Conservation (phyloP, 1,140 invertebrate species). For the Phocides pigmalion region DNA sequence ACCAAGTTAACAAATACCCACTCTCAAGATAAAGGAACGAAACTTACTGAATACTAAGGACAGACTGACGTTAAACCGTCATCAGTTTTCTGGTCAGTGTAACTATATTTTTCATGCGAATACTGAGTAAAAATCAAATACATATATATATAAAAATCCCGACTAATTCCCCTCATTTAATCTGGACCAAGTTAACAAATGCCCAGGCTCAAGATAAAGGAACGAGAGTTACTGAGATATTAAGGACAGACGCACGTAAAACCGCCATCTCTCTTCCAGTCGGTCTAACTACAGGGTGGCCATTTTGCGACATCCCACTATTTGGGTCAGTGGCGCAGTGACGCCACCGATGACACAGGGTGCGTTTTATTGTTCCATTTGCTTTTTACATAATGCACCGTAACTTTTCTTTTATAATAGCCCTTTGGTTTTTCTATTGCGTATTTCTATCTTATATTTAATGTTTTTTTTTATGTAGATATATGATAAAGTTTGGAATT, state of each 20-base stretch:
- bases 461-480: background rate
- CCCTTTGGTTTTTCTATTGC: no score
- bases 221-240: conserved; percentile 11
- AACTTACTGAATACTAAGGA: no score
- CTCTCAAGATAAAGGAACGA: no score
- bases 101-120: no score
- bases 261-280: conserved; percentile 28
- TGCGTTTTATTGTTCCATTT: conserved; percentile 66
- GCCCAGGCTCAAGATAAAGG: conserved; percentile 4
- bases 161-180: no score
- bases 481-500: background rate
- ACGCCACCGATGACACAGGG: conserved; percentile 58
- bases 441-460: no score
- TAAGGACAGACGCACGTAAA: conserved; percentile 22
- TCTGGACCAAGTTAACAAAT: no score
- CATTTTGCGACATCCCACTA: conserved; percentile 67
- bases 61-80: no score
- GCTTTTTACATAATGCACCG: conserved; percentile 60
- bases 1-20: no score
- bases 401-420: conserved; percentile 43
- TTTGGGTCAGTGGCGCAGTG: conserved; percentile 72
- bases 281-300: conserved; percentile 40
- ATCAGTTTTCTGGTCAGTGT: no score
- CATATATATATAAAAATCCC: no score
- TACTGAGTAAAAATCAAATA: no score